Evolutionary conservation across 2,113 vertebrate species (phyloP).

Genomic region (Hemibagrus wyckioides): DNA sequence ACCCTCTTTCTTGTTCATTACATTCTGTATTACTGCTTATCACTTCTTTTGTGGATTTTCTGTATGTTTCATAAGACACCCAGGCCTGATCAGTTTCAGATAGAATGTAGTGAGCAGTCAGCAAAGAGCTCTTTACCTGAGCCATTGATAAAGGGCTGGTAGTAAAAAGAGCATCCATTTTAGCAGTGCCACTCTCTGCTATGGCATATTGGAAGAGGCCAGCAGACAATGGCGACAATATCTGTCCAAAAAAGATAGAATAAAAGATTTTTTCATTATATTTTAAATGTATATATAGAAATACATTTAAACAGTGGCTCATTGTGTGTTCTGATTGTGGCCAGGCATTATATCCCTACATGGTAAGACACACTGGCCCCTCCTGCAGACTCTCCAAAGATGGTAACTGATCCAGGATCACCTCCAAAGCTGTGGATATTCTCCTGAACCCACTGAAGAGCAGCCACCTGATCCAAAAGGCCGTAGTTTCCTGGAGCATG

Average conservation of each 20-base stretch:
- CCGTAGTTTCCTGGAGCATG: conserved; percentile 83
- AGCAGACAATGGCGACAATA: conserved; percentile 76
- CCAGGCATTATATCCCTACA: conserved; percentile 62
- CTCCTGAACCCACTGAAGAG: conserved; percentile 84
- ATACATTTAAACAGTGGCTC: neutral
- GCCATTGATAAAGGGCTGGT: conserved; percentile 50
- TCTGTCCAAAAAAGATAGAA: conserved; percentile 60
- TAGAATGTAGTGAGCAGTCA: neutral
- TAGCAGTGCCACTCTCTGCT: conserved; percentile 80
- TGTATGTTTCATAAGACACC: neutral
- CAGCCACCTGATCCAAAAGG: conserved; percentile 84
- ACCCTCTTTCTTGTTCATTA: neutral
- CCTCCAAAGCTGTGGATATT: conserved; percentile 87
- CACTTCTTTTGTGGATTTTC: neutral
- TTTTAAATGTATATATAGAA: neutral
- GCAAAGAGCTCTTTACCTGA: conserved; percentile 34
- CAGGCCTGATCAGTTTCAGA: neutral
- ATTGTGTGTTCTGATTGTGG: neutral
- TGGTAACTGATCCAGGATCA: conserved; percentile 80
- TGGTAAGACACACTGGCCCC: conserved; percentile 79
- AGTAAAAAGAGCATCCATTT: neutral
- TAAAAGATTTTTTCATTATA: neutral
- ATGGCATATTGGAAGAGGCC: conserved; percentile 82
- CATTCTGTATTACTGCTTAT: neutral
- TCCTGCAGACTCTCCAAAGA: conserved; percentile 88